These are phyloP conservation scores for Monodelphis domestica DNA, from an alignment of 2,797 vertebrate species.

Conservation along the genomic window DNA sequence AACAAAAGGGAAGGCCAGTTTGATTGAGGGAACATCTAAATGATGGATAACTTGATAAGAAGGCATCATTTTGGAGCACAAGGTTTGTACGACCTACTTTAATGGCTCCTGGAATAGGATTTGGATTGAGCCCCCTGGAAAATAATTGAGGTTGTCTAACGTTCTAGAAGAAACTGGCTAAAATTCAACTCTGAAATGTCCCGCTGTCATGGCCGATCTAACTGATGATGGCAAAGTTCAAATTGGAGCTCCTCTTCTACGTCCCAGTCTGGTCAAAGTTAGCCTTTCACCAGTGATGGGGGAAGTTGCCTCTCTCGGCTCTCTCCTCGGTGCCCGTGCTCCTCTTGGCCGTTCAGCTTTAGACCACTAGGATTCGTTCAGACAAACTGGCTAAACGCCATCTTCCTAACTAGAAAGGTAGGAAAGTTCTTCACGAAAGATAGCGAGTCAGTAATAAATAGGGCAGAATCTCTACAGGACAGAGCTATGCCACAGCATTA, in stretches of 20 bases:
- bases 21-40: conserved; percentile 48
- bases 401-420: conserved; percentile 55
- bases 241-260: background rate
- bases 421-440: conserved; percentile 36
- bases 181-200: background rate
- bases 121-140: background rate
- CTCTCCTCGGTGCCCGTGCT: background rate
- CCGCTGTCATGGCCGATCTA: background rate
- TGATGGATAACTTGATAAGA: conserved; percentile 26
- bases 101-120: background rate
- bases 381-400: conserved; percentile 10
- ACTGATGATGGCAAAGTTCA: conserved; percentile 4
- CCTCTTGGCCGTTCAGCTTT: conserved; percentile 2
- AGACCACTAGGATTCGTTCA: conserved; percentile 32
- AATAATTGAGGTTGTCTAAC: too few species aligned
- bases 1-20: conserved; percentile 16
- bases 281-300: conserved; percentile 23
- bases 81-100: conserved; percentile 37
- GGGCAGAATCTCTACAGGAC: conserved; percentile 50
- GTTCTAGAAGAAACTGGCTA: background rate
- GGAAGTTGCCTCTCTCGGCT: background rate
- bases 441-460: conserved; percentile 45
- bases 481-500: background rate
- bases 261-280: conserved; percentile 18
- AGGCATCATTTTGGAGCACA: background rate